Percentiles rank a stretch among this genome's conserved stretches.
These are phyloP conservation scores for Drosophila nigrodunni DNA, from an alignment of 1,140 invertebrate genomes.

Conservation along the genomic window DNA sequence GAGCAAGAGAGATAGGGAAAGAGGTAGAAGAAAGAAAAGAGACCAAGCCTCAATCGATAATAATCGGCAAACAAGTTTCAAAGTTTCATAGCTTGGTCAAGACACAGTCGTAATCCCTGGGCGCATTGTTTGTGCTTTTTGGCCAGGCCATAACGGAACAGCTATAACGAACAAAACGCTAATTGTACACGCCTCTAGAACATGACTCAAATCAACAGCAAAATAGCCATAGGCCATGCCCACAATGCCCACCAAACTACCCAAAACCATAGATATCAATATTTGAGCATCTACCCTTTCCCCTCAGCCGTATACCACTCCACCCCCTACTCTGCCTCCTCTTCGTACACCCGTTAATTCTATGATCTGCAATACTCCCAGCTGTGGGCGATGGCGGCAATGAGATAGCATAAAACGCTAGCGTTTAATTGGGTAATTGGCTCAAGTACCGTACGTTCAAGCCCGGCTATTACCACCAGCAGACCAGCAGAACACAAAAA, in stretches of 20 bases:
- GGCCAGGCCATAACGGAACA: constrained; percentile 70
- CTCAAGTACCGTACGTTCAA: constrained; percentile 73
- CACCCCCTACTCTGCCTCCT: not conserved
- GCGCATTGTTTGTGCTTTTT: constrained; percentile 55
- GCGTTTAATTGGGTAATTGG: constrained; percentile 84
- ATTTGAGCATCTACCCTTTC: constrained; percentile 67
- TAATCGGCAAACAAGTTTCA: constrained; percentile 76
- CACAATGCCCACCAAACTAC: constrained; percentile 24
- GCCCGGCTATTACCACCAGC: constrained; percentile 63
- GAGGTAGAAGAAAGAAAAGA: constrained; percentile 43
- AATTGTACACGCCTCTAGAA: constrained; percentile 81
- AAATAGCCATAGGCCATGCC: constrained; percentile 62
- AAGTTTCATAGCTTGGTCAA: constrained; percentile 50
- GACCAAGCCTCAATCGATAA: constrained; percentile 64
- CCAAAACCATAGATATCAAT: constrained; percentile 63
- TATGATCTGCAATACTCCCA: not conserved
- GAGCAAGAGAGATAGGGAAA: constrained; percentile 18
- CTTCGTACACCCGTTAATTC: no score
- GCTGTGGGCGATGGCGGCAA: constrained; percentile 61
- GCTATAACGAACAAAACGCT: constrained; percentile 67
- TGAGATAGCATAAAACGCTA: constrained; percentile 79
- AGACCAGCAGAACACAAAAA: constrained; percentile 1
- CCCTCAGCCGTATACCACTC: not conserved
- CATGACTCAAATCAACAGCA: constrained; percentile 73
- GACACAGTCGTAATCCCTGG: constrained; percentile 63